Percentiles rank a stretch among this genome's conserved stretches.
Conservation (phyloP, 1,140 invertebrate genomes). For the Heliconius himera region DNA sequence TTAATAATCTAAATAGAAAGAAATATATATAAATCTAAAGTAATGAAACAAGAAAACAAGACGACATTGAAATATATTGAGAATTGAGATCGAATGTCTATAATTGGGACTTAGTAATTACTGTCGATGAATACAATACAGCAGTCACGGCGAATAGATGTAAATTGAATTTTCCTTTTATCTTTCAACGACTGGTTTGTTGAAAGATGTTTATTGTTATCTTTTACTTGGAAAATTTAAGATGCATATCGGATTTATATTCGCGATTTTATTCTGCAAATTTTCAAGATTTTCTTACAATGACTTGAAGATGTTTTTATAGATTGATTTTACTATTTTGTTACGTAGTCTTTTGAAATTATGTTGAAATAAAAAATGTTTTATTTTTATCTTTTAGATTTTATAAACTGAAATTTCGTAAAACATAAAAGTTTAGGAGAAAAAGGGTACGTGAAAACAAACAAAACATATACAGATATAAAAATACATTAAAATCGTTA, state of each 20-base stretch:
- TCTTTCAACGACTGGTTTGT: background rate
- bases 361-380: too few species aligned
- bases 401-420: too few species aligned
- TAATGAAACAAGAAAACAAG: background rate
- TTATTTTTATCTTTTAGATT: too few species aligned
- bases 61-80: constrained; percentile 3
- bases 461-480: too few species aligned
- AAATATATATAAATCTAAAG: background rate
- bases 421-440: too few species aligned
- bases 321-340: too few species aligned
- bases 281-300: background rate
- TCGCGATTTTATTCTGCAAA: background rate
- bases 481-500: too few species aligned
- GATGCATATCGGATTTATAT: background rate
- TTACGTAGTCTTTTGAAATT: too few species aligned
- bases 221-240: background rate
- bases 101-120: constrained; percentile 6
- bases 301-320: too few species aligned
- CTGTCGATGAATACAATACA: background rate
- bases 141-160: background rate
- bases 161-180: background rate
- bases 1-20: background rate
- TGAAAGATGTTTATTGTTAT: background rate
- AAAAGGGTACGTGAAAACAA: too few species aligned
- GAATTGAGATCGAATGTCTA: constrained; percentile 1